A percentile compares a stretch with the other conserved stretches of the same genome.
phyloP scores from a whole-genome alignment of 2,113 vertebrate genomes.

The Clarias macrocephalus region DNA sequence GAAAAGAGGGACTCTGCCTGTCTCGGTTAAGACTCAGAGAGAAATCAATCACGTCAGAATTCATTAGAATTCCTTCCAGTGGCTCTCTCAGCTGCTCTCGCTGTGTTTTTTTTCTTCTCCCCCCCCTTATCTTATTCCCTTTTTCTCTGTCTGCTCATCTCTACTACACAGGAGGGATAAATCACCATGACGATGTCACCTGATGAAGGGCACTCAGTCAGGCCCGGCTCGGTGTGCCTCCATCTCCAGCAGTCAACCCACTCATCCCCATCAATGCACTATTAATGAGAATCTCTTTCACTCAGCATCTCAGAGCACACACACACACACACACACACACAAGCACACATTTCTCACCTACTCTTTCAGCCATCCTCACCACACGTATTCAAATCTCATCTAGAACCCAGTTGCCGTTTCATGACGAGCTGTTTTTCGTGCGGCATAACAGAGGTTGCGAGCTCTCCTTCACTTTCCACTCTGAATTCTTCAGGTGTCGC shows the following conservation, averaged over 20 bases:
- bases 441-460: conserved; percentile 2
- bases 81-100: conserved; percentile 43
- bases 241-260: conserved; percentile 38
- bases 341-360: neutral
- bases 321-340: neutral
- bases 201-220: conserved; percentile 48
- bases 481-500: conserved; percentile 19
- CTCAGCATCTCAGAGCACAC: conserved; percentile 14
- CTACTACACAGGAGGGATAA: conserved; percentile 42
- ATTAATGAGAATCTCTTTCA: conserved; percentile 47
- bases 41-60: conserved; percentile 48
- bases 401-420: conserved; percentile 20
- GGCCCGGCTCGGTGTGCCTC: conserved; percentile 29
- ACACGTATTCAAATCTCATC: conserved; percentile 32
- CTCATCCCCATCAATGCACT: conserved; percentile 47
- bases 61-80: conserved; percentile 39
- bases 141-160: conserved; percentile 30
- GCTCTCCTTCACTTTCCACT: conserved; percentile 14
- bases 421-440: conserved; percentile 15
- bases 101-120: neutral
- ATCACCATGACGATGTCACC: conserved; percentile 45
- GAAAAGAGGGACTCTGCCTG: conserved; percentile 24
- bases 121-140: conserved; percentile 9
- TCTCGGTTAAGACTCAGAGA: conserved; percentile 41
- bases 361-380: neutral